Evolutionary conservation across 2,888 invertebrate genomes (phyloP), one percentile per base, ranked within the genome.

Genomic region (Thymelicus sylvestris): DNA sequence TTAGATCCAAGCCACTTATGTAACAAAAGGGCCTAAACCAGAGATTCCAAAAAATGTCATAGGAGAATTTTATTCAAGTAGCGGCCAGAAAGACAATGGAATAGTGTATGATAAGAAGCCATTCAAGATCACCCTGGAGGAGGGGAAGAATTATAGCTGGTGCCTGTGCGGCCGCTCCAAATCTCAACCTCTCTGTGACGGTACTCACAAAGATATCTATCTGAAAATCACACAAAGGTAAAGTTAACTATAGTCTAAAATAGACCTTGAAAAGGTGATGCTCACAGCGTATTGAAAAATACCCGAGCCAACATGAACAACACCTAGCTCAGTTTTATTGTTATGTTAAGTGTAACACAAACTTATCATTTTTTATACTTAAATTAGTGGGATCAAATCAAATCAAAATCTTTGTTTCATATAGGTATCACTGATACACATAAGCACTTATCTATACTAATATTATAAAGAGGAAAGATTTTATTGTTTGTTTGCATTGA

Each of bases 161-260:
- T 99, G 99, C 86, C 91, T 97, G 0, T 99, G 99, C 89, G 99
- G 99, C 0, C 96, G 96, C 76, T 99, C 99, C 74, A 97, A 97
- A 83, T 95, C 90, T 38, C 99, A 99, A 94, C 99, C 99, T 0
- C 94, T 99, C 59, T 99, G 99, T 89, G 99, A 99, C 93, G 97
- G 97, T 15, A 97, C 97, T 0, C 99, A 99, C 87, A 97, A 95
- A 85, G 96, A 95, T 85, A 91, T 95, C 24, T 96, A 95, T 77
- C 92, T 97, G 3, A 97, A 97, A 90, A 96, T 98, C 48, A 95
- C 95, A 72, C 94, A 96, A 61, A 96, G 95, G 96, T 96, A 84
- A 52, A 44, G 12, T 44, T 12, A 10, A 12, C 12, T 4, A 10
- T 10, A 44, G 8, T 44, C 12, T 44, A 12, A 44, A 44, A 44